Evolutionary conservation across 2,797 vertebrate species (phyloP).

Genomic region (Bucorvus abyssinicus): DNA sequence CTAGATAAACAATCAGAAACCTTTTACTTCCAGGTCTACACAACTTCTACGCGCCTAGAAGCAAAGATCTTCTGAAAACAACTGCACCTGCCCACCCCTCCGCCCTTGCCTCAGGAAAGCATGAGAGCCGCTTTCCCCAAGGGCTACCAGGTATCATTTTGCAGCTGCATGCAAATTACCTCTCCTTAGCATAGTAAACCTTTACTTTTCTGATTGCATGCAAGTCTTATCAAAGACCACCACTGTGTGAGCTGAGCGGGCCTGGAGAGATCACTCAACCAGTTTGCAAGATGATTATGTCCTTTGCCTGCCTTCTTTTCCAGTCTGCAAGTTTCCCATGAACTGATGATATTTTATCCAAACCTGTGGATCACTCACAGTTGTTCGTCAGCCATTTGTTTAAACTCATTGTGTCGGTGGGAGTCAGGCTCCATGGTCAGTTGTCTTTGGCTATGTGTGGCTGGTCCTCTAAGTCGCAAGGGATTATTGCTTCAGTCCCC

Average conservation of each 20-base stretch:
- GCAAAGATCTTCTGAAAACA: neutral
- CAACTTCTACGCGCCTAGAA: neutral
- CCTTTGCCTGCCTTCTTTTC: neutral
- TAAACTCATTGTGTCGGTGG: neutral
- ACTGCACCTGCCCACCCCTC: neutral
- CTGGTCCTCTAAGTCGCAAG: neutral
- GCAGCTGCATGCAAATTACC: neutral
- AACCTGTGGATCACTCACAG: neutral
- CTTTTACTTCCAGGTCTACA: neutral
- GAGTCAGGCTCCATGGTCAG: neutral
- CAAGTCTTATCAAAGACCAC: neutral
- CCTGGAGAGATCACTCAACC: neutral
- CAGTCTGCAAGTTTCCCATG: neutral
- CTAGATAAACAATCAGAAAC: neutral
- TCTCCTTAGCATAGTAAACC: neutral
- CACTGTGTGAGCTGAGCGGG: neutral
- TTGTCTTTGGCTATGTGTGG: neutral
- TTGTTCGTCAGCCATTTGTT: neutral
- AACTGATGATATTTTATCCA: neutral
- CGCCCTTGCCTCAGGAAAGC: fast-evolving
- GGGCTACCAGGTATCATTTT: neutral
- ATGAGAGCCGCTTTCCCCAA: neutral
- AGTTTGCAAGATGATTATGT: neutral
- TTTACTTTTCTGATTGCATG: neutral
- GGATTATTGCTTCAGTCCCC: neutral